A percentile compares a stretch with the other conserved stretches of the same genome.
These are phyloP conservation scores for Rotaria macrura DNA, from an alignment of 2,888 invertebrate genomes.

Conservation along the genomic window DNA sequence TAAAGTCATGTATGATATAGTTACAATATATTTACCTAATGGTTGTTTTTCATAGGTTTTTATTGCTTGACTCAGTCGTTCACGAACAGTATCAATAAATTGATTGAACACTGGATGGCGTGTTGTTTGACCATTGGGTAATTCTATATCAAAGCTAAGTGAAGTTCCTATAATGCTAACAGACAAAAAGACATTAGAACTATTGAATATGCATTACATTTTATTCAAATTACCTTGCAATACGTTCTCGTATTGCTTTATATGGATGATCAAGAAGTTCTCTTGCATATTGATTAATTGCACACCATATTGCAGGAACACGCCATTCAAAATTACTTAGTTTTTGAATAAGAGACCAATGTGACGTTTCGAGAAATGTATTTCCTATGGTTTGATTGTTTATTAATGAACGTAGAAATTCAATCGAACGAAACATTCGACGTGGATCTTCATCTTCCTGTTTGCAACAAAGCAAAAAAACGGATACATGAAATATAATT, in stretches of 20 bases:
- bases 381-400: not conserved
- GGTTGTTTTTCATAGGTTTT: not conserved
- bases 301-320: conserved; percentile 59
- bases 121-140: not conserved
- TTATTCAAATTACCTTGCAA: conserved; percentile 66
- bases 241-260: conserved; percentile 69
- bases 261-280: conserved; percentile 63
- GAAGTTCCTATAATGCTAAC: not conserved
- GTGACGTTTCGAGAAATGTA: not conserved
- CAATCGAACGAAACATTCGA: not conserved
- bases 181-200: not conserved
- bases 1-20: not conserved
- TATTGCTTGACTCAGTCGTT: conserved; percentile 22
- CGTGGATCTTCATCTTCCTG: not conserved
- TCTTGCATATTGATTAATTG: not conserved
- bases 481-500: not conserved
- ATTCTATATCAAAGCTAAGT: not conserved
- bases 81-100: conserved; percentile 20
- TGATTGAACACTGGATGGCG: conserved; percentile 17
- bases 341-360: conserved; percentile 62
- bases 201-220: too few relatives aligned
- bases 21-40: not conserved
- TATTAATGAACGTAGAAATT: not conserved
- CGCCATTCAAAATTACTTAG: conserved; percentile 70
- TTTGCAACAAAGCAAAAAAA: not conserved